Evolutionary conservation across 2,888 invertebrate genomes (phyloP).

Genomic region (Phalangium opilio): DNA sequence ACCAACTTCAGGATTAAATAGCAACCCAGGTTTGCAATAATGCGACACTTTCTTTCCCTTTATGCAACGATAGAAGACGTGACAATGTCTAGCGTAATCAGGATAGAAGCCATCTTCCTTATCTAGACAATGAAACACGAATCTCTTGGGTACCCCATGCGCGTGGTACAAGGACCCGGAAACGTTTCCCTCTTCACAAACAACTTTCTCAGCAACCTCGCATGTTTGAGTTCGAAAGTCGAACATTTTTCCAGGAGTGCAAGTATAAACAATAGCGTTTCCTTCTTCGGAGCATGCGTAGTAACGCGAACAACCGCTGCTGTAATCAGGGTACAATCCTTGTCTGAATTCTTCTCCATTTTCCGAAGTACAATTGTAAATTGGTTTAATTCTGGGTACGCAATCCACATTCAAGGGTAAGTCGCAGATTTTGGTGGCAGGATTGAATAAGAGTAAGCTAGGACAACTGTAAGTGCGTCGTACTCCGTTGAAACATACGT

Average conservation of each 20-base stretch:
- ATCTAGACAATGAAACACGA: slow-evolving; percentile 15
- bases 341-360: slow-evolving; percentile 10
- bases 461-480: slow-evolving; percentile 19
- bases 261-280: slow-evolving; percentile 8
- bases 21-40: slow-evolving; percentile 19
- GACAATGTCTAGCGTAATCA: slow-evolving; percentile 18
- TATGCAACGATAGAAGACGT: slow-evolving; percentile 20
- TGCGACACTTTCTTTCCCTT: slow-evolving; percentile 20
- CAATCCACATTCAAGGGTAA: slow-evolving; percentile 18
- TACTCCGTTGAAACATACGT: slow-evolving; percentile 16
- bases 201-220: slow-evolving; percentile 5
- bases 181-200: slow-evolving; percentile 6
- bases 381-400: slow-evolving; percentile 1
- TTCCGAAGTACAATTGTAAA: neutral
- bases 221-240: slow-evolving; percentile 9
- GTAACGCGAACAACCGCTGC: slow-evolving; percentile 12
- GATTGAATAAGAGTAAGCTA: slow-evolving; percentile 17
- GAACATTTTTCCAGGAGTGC: slow-evolving; percentile 15
- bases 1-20: slow-evolving; percentile 18
- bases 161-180: slow-evolving; percentile 6
- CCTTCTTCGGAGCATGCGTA: slow-evolving; percentile 12
- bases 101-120: slow-evolving; percentile 20
- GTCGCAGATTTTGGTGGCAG: slow-evolving; percentile 18
- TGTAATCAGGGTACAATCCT: slow-evolving; percentile 12
- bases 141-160: slow-evolving; percentile 13